phyloP scores from a whole-genome alignment of 2,113 vertebrate species.

The Puma concolor region DNA sequence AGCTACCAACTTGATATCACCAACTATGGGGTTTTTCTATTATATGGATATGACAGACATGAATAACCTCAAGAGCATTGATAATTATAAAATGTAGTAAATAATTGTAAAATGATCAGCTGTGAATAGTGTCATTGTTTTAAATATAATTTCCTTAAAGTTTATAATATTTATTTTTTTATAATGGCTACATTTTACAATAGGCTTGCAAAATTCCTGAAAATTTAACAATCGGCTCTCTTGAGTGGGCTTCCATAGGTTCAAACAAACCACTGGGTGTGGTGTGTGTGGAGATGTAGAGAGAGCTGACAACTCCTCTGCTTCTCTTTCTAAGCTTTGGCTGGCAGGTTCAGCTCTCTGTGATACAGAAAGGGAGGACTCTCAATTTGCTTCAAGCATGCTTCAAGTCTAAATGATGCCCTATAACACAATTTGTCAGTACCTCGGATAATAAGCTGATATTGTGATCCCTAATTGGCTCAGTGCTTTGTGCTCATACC shows the following conservation, averaged over 20 bases:
- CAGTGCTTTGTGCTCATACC: neutral
- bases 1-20: neutral
- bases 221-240: neutral
- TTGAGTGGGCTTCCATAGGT: fast-evolving
- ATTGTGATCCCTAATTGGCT: neutral
- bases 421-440: neutral
- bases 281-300: no score
- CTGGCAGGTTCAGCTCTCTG: neutral
- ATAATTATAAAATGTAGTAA: neutral
- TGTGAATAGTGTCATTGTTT: neutral
- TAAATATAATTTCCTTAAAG: neutral
- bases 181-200: neutral
- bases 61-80: neutral
- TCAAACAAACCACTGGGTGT: neutral
- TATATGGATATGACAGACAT: no score
- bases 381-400: neutral
- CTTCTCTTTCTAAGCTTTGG: neutral
- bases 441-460: neutral
- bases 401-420: neutral
- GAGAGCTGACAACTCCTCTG: neutral
- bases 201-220: neutral
- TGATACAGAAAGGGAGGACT: neutral
- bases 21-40: neutral
- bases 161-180: neutral
- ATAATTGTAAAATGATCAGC: neutral